phyloP scores from a whole-genome alignment of 2,888 invertebrate genomes.

The Ornithoptera priamus region DNA sequence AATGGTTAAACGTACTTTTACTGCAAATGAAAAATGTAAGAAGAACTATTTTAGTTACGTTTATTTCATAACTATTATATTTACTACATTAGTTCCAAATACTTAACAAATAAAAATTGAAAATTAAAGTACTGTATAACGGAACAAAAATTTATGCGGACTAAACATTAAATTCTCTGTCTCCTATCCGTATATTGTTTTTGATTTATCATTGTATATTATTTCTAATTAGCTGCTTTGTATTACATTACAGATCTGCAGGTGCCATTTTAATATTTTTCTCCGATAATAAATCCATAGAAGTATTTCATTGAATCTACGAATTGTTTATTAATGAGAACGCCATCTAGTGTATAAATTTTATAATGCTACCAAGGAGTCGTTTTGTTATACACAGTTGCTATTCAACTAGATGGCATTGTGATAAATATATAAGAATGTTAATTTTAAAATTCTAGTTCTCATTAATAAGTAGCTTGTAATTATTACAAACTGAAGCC shows the following conservation, averaged over 20 bases:
- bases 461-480: too few relatives aligned
- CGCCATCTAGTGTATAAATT: neutral
- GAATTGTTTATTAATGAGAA: neutral
- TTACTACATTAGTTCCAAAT: neutral
- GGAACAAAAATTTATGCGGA: neutral
- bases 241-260: too few relatives aligned
- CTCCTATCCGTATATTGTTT: too few relatives aligned
- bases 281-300: too few relatives aligned
- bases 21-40: neutral
- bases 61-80: neutral
- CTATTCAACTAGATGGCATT: neutral
- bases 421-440: neutral
- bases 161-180: too few relatives aligned
- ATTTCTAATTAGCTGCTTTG: too few relatives aligned
- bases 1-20: slow-evolving; percentile 12
- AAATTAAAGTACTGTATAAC: neutral
- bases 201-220: too few relatives aligned
- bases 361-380: neutral
- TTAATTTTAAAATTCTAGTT: neutral
- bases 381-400: neutral
- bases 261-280: too few relatives aligned
- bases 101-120: neutral
- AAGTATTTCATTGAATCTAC: too few relatives aligned
- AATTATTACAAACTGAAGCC: too few relatives aligned
- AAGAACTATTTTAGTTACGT: neutral